Base-by-base conservation (phyloP, 2,113 vertebrate genomes). In the Equus quagga region DNA sequence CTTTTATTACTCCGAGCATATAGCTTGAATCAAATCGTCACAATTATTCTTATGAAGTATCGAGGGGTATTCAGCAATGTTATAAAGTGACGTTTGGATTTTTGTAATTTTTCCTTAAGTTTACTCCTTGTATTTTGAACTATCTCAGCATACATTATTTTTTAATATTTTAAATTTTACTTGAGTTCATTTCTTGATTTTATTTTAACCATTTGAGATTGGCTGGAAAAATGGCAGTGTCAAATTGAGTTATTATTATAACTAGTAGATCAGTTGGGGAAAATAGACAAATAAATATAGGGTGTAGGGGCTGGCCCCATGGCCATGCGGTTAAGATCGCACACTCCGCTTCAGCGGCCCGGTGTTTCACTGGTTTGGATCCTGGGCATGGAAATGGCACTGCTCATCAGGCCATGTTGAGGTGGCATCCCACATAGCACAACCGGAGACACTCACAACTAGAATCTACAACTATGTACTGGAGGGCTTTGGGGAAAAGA, bases 81-180 rank as follows among this genome's bases (percentile, higher is more conserved):
- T 93, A 46, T 65, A 10, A 96, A 96, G 6, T 36, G 49, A 60
- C 31, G 23, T 31, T 70, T 81, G 26, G 11, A 67, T 18, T 78
- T 96, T 94, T 84, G 24, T 72, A 73, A 75, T 46, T n/a, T 92
- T 86, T 88, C 8, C 24, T 93, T 51, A 67, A 44, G 33, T 73
- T 92, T 91, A n/a, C 3, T 28, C 31, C 14, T 72, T 67, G 3
- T 78, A 10, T 85, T 87, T 93, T 78, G 17, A 97, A 92, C 84
- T 80, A 73, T 58, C 23, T 96, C 41, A 49, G 9, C 4, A 80
- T 51, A 19, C 2, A 78, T 88, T 96, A 82, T 81, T 73, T 89
- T 85, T 92, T 62, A 1, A 21, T 72, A 73, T 46, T 56, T 97
- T 84, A 96, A 78, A 65, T 18, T 65, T 62, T 76, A 54, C 21